Evolutionary conservation across 1,140 invertebrate species (phyloP), one percentile per base, ranked within the genome.

Genomic region (Cataglyphis hispanica): DNA sequence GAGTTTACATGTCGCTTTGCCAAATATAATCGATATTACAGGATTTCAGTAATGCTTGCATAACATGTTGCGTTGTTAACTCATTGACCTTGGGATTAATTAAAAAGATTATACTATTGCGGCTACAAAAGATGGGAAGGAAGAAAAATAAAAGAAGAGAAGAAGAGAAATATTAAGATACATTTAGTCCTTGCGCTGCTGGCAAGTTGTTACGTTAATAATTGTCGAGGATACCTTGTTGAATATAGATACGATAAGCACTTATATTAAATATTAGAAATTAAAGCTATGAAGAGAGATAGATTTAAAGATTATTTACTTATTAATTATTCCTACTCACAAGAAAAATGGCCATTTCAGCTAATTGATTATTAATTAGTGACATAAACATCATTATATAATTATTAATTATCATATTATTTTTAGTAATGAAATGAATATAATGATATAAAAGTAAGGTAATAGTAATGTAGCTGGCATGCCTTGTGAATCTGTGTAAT

Each of bases 191-290:
- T 93, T 91, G 87, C 89, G 92, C 94, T 95, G 94, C 94, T 95
- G 94, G 94, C 94, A 94, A 93, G 92, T 94, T 95, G 94, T 95
- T 95, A 93, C 92, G 93, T 95, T 95, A 93, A 94, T 85, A 83
- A 94, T 86, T 93, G 92, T 69, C 91, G 93, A 46, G 92, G 92
- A 91, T 92, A 74, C 90, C 93, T 70, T 91, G 92, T 74, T 91
- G 92, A 83, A 91, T 90, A 92, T 94, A 89, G 76, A 86, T 78
- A 83, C 67, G 69, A 87, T 90, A 88, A 89, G 88, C 88, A 86
- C 84, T 67, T 85, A 90, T 89, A 78, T 84, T 88, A 88, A 84
- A 80, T 72, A 69, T 84, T 87, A 64, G 70, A 87, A 90, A 87
- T 87, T 87, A 87, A 90, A 87, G 46, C 84, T 84, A 77, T 64